Base-by-base conservation (phyloP, 1,140 invertebrate species). In the Bombus turneri region DNA sequence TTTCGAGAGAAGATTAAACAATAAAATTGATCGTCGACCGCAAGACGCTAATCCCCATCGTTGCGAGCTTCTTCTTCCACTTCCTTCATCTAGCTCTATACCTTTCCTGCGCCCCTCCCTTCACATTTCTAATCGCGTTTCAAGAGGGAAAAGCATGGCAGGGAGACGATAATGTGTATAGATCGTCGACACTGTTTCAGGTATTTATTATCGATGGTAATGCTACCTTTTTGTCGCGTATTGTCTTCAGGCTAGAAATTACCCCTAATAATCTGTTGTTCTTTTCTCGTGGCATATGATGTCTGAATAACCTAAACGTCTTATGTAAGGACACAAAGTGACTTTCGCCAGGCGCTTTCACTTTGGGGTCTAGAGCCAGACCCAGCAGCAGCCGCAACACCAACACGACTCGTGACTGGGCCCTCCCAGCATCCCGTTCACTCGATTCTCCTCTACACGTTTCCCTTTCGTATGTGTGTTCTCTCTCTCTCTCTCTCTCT, bases 321-420 rank as follows among this genome's bases (percentile, higher is more conserved):
- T 95, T 95, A 94, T 91, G 94, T 94, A 95, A 95, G 94, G 89
- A 88, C 87, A 93, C 92, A 91, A 93, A 84, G 81, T 88, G 93
- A 94, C 94, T 95, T 95, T 95, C 94, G 93, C 94, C 91, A 90
- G 88, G 86, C 91, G 94, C 94, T 95, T 95, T 95, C 94, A 95
- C 94, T 95, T 90, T 85, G 85, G 59, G 89, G 85, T 90, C 87
- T 81, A 85, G 84, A 68, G 86, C 81, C 90, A 90, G 81, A 57
- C 90, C 81, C 62, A 84, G 22, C 88, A 91, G 83, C 78, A 74
- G 88, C 87, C 86, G 82, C 86, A 89, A 88, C 81, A 68, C 73
- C 79, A 74, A 87, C 83, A 68, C 86, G 80, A 79, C 86, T 92
- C 88, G 86, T 88, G 87, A 91, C 87, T 87, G 68, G 85, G 84